phyloP scores from a whole-genome alignment of 2,888 invertebrate species.

The Hirudinaria manillensis region DNA sequence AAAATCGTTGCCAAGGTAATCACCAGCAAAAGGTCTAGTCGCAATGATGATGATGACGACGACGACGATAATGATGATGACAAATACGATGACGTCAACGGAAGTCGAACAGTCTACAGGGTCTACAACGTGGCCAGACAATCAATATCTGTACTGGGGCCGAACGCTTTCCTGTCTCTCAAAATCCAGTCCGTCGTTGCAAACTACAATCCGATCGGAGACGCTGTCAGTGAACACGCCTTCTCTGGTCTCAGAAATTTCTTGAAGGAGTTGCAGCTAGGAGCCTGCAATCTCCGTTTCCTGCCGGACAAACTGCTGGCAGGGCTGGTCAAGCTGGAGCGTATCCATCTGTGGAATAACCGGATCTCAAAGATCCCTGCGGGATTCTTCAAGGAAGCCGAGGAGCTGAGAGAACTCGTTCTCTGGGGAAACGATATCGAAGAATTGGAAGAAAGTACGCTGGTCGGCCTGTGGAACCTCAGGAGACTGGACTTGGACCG shows the following conservation, averaged over 20 bases:
- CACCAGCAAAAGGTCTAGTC: too few relatives aligned
- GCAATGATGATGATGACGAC: background rate
- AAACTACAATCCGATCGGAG: constrained; percentile 25
- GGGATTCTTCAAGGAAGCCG: constrained; percentile 35
- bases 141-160: constrained; percentile 11
- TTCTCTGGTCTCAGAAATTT: constrained; percentile 35
- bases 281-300: constrained; percentile 31
- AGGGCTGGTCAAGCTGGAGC: constrained; percentile 33
- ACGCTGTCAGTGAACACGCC: constrained; percentile 35
- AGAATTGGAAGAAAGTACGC: constrained; percentile 35
- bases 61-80: background rate
- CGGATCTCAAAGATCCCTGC: constrained; percentile 35
- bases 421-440: constrained; percentile 40
- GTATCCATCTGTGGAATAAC: constrained; percentile 40
- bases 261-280: constrained; percentile 38
- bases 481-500: constrained; percentile 38
- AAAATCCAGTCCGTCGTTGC: constrained; percentile 15
- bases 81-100: background rate
- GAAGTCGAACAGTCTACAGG: background rate
- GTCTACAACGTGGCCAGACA: constrained; percentile 24
- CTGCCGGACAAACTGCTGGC: constrained; percentile 35
- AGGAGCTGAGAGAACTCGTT: constrained; percentile 35
- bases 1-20: background rate
- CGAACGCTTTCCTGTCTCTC: constrained; percentile 21
- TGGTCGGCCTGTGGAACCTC: constrained; percentile 38